Evolutionary conservation across 2,797 vertebrate genomes (phyloP), one percentile per base, ranked within the genome.

Genomic region (Brachyrhaphis roseni): DNA sequence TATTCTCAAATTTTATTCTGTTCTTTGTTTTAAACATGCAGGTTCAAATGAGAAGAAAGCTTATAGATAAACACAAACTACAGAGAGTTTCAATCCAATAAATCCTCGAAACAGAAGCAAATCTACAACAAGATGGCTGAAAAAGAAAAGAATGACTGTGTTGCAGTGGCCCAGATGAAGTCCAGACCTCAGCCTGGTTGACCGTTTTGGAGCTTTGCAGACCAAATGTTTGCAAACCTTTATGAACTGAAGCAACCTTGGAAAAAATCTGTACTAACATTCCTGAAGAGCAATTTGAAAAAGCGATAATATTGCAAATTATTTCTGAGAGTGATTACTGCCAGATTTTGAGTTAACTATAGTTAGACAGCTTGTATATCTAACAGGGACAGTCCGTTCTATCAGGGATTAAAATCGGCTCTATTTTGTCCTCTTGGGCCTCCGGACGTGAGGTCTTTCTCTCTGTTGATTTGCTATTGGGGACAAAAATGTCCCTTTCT

Each of bases 401-500:
- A 76, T 84, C 76, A 83, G 76, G 87, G 86, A 87, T 93, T 90
- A 83, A 91, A 84, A 88, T 90, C 88, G 83, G 81, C 82, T 85
- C 57, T 70, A 80, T 84, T 88, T 89, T 88, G 78, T 88, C 84
- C 87, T 83, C 84, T 85, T 90, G 88, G 86, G 88, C 85, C 80
- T 66, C 75, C 53, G 84, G 88, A 93, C 86, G 84, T 89, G 88
- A 89, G 87, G 92, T 92, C 90, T 90, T 91, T 92, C 74, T 88
- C 87, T 90, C 78, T 81, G 79, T 81, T 82, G 85, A 88, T 86
- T 88, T 34, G 8, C 84, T 85, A 84, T 57, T 93, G 88, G 91
- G 92, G 89, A 93, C 88, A 91, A 93, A 93, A 93, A 87, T 87
- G 87, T 85, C 92, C 92, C 91, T 94, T 94, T 94, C 91, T 94